phyloP scores from a whole-genome alignment of 2,797 vertebrate genomes.

The Cheirogaleus major region DNA sequence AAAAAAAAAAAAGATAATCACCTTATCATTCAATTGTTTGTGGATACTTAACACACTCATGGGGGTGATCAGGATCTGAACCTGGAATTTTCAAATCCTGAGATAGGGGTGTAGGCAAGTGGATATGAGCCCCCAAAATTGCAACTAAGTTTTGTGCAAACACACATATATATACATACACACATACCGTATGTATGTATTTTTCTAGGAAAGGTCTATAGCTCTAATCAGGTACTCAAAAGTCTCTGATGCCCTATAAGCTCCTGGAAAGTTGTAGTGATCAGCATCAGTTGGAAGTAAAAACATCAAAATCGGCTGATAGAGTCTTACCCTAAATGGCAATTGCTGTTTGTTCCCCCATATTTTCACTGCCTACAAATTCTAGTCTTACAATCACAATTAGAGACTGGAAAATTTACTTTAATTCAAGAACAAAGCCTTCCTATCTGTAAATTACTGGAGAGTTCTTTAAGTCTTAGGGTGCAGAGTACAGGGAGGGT shows the following conservation, averaged over 20 bases:
- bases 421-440: not conserved
- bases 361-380: not conserved
- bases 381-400: not conserved
- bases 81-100: not conserved
- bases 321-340: not conserved
- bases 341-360: not conserved
- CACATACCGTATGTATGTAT: accelerated
- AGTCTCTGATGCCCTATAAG: not conserved
- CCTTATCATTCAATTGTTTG: not conserved
- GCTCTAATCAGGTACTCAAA: not conserved
- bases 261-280: not conserved
- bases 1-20: not conserved
- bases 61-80: not conserved
- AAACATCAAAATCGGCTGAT: not conserved
- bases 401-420: not conserved
- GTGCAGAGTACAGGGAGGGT: not conserved
- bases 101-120: not conserved
- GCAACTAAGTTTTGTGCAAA: not conserved
- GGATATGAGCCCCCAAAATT: not conserved
- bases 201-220: not conserved
- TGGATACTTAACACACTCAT: not conserved
- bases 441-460: not conserved
- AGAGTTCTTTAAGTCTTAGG: not conserved
- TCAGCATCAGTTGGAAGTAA: not conserved
- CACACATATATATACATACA: accelerated